Conservation (phyloP, 2,113 vertebrate species). For the Nothobranchius kuhntae region DNA sequence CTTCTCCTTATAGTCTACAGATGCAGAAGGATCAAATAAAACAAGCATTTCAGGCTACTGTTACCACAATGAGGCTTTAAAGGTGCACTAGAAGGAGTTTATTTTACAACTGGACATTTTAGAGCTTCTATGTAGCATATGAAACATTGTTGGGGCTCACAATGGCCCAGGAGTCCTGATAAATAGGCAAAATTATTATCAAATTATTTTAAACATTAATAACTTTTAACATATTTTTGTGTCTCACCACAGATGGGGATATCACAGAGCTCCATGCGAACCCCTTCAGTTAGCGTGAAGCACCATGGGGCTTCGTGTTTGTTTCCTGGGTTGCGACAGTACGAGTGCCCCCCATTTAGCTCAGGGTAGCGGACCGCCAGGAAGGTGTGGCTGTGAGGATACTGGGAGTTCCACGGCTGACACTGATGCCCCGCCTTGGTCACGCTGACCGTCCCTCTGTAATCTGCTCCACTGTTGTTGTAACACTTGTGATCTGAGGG, state of each 20-base stretch:
- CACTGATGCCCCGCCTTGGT: conserved; percentile 95
- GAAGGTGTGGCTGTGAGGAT: conserved; percentile 94
- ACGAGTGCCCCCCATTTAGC: conserved; percentile 96
- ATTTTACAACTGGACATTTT: no score
- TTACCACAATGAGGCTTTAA: no score
- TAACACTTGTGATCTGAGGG: conserved; percentile 93
- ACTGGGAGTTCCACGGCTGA: conserved; percentile 98
- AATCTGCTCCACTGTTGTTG: conserved; percentile 91
- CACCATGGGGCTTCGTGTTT: conserved; percentile 97
- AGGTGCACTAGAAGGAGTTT: no score
- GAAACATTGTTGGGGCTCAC: no score
- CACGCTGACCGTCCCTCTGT: conserved; percentile 91
- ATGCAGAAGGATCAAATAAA: not conserved
- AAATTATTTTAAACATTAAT: no score
- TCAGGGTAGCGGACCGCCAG: conserved; percentile 88
- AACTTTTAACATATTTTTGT: not conserved
- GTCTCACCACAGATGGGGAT: conserved; percentile 90
- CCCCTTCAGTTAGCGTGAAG: conserved; percentile 95
- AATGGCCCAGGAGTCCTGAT: no score
- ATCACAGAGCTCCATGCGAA: conserved; percentile 93
- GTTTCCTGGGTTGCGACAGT: conserved; percentile 96
- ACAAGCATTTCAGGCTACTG: no score
- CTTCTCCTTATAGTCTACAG: conserved; percentile 88
- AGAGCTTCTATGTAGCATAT: no score
- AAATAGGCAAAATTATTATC: no score